phyloP scores from a whole-genome alignment of 2,888 invertebrate species.

The Salticus scenicus region DNA sequence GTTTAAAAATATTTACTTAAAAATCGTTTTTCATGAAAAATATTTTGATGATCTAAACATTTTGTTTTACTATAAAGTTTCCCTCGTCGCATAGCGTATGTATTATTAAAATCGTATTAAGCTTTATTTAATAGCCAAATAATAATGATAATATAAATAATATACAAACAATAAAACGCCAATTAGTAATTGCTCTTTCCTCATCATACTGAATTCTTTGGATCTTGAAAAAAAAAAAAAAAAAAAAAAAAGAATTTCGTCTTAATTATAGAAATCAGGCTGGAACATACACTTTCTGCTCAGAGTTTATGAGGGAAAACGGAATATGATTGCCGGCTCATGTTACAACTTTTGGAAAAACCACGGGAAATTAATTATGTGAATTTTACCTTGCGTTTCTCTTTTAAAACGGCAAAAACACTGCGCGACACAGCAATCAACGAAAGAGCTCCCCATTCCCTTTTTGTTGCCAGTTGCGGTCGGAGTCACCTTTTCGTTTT shows the following conservation, averaged over 20 bases:
- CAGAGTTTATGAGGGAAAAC: not conserved
- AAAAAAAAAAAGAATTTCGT: not conserved
- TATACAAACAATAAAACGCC: no score
- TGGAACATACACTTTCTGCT: no score
- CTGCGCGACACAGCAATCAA: not conserved
- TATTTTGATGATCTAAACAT: no score
- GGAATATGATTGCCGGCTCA: not conserved
- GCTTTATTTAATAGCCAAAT: no score
- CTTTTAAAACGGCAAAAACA: not conserved
- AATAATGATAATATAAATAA: no score
- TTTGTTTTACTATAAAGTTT: no score
- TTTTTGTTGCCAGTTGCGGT: not conserved
- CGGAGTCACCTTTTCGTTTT: conserved; percentile 6
- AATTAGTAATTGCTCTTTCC: not conserved
- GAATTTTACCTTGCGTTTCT: not conserved
- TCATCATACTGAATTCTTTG: not conserved
- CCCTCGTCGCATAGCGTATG: no score
- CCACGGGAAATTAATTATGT: not conserved
- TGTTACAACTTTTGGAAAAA: not conserved
- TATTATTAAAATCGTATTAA: no score
- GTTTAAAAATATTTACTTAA: no score
- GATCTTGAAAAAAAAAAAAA: not conserved
- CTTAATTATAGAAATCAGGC: no score
- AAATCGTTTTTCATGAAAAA: no score
- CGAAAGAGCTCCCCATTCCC: not conserved